phyloP scores from a whole-genome alignment of 2,797 vertebrate species.

The Arrhamphus sclerolepis region DNA sequence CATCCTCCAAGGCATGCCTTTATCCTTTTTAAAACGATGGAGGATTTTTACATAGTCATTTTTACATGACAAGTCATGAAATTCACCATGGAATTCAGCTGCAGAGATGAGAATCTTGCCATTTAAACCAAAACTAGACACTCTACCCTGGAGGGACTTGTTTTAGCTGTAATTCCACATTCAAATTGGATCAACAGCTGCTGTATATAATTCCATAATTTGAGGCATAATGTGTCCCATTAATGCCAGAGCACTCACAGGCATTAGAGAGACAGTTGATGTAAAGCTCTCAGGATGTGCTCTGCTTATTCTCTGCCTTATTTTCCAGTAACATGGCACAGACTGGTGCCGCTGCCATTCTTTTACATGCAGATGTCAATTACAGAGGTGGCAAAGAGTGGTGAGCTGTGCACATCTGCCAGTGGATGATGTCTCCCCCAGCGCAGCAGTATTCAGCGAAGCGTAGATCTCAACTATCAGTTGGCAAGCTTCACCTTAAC shows the following conservation, averaged over 20 bases:
- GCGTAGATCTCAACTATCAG: constrained; percentile 63
- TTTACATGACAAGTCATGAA: constrained; percentile 45
- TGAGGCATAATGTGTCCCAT: constrained; percentile 80
- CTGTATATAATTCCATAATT: constrained; percentile 83
- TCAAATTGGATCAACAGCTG: constrained; percentile 82
- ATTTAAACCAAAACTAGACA: constrained; percentile 51
- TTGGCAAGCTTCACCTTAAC: constrained; percentile 60
- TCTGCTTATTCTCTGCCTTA: constrained; percentile 77
- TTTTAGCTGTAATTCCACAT: constrained; percentile 68
- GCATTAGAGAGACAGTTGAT: constrained; percentile 74
- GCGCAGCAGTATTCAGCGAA: constrained; percentile 53
- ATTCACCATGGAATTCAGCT: constrained; percentile 27
- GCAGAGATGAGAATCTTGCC: constrained; percentile 51
- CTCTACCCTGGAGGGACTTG: constrained; percentile 62
- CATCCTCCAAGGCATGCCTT: constrained; percentile 52
- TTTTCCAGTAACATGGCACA: constrained; percentile 68
- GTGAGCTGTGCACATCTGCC: constrained; percentile 76
- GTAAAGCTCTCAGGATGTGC: constrained; percentile 77
- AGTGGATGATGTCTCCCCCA: constrained; percentile 69
- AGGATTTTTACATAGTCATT: constrained; percentile 36
- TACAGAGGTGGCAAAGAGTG: constrained; percentile 74
- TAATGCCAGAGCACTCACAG: constrained; percentile 77
- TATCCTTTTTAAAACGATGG: constrained; percentile 47
- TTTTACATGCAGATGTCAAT: constrained; percentile 80
- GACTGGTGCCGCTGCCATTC: constrained; percentile 75